Evolutionary conservation across 1,140 invertebrate genomes (phyloP), one percentile per base, ranked within the genome.

Genomic region (Pseudomyrmex gracilis): DNA sequence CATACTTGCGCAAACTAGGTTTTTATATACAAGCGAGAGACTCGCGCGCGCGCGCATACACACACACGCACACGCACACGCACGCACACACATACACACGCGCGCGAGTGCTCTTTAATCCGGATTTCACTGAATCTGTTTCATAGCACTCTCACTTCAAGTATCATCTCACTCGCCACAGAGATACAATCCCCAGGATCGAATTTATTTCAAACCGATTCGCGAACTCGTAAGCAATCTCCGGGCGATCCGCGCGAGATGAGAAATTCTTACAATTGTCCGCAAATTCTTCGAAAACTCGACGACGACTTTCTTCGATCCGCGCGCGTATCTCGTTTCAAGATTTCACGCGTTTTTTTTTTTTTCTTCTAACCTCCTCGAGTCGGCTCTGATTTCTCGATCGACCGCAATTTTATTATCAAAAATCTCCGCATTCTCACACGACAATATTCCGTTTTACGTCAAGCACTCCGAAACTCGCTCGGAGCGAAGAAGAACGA

Each of bases 41-140:
- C 20, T 43, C 45, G 76, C 57, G 20, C 24, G 20, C 43, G 58
- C n/a, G 45, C 12, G 20, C 20, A n/a, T 49, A n/a, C 63, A 20
- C 15, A 43, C 45, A 70, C 12, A 57, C 12, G n/a, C 20, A 24
- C 63, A 13, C 63, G 20, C 20, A 43, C 45, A 49, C n/a, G 24
- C 12, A n/a, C n/a, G 17, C 51, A 13, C 51, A 20, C 20, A 22
- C 45, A 71, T 13, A 57, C 12, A 22, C 15, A 24, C 63, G 13
- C 63, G 22, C 20, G 55, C 45, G 76, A 70, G 22, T 24, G n/a
- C 43, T 20, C 45, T 71, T 68, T 70, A 70, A 78, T 78, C 51
- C 76, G 76, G 43, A 71, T 80, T 71, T 80, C 53, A 80, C 64
- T 80, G 53, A 71, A 60, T n/a, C 24, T 13, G 66, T 71, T 80